Conservation (phyloP, 2,888 invertebrate species). For the Coenonympha glycerion region DNA sequence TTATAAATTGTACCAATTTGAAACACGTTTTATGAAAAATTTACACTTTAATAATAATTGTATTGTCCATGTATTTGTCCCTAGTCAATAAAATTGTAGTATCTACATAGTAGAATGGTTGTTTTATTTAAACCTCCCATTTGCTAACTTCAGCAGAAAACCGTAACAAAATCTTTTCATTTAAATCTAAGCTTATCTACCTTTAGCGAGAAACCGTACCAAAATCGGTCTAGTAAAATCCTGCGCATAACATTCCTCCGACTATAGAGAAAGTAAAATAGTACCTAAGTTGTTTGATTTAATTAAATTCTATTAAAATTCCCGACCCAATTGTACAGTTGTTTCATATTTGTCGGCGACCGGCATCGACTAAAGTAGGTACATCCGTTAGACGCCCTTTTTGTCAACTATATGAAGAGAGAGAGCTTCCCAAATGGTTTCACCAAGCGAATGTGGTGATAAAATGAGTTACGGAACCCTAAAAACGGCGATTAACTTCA, state of each 20-base stretch:
- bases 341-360: too few species aligned
- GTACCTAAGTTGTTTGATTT: slow-evolving; percentile 73
- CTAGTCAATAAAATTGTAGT: slow-evolving; percentile 68
- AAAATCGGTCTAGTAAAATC: too few species aligned
- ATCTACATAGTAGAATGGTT: slow-evolving; percentile 57
- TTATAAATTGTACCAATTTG: slow-evolving; percentile 29
- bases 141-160: neutral
- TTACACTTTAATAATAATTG: slow-evolving; percentile 39
- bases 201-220: neutral
- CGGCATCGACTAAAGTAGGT: too few species aligned
- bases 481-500: too few species aligned
- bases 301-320: slow-evolving; percentile 70
- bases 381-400: too few species aligned
- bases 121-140: slow-evolving; percentile 57
- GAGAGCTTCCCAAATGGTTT: too few species aligned
- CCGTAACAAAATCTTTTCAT: slow-evolving; percentile 47
- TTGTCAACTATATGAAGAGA: too few species aligned
- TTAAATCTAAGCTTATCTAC: slow-evolving; percentile 38
- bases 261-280: slow-evolving; percentile 21
- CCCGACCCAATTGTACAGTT: slow-evolving; percentile 56
- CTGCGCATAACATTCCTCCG: neutral
- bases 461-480: too few species aligned
- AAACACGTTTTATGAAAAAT: slow-evolving; percentile 63
- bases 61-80: too few species aligned
- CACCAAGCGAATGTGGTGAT: too few species aligned